Conservation (phyloP, 2,113 vertebrate species). For the Herpetotheres cachinnans region DNA sequence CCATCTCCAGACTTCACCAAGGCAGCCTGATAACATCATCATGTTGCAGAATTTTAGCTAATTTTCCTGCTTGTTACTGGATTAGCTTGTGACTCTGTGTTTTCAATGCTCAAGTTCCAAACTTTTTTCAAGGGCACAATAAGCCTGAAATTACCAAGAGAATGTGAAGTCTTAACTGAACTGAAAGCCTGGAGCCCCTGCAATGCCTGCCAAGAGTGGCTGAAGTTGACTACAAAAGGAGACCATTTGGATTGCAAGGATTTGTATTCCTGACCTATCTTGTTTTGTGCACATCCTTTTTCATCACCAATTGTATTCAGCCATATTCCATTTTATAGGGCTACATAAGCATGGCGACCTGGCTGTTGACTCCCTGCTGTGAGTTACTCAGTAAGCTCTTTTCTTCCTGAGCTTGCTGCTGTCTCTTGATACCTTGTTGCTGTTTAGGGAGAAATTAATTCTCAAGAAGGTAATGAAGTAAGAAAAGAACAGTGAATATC, state of each 20-base stretch:
- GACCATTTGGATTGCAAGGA: neutral
- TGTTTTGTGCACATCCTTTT: neutral
- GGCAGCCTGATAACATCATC: neutral
- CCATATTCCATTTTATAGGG: neutral
- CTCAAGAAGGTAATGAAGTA: neutral
- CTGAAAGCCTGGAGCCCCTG: neutral
- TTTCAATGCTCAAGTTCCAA: neutral
- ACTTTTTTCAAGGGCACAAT: neutral
- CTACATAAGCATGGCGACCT: neutral
- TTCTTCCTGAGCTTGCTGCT: neutral
- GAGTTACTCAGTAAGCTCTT: neutral
- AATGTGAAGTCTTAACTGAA: neutral
- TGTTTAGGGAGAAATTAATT: neutral
- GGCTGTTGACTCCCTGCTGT: neutral
- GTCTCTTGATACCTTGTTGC: neutral
- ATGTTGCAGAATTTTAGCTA: neutral
- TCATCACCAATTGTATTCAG: neutral
- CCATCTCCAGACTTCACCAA: neutral
- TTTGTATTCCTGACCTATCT: neutral
- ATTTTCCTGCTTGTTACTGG: neutral
- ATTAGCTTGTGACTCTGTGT: neutral
- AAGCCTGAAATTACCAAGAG: neutral
- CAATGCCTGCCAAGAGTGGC: neutral
- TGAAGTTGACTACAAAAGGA: neutral
- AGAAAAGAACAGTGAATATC: neutral